Conservation (phyloP, 2,113 vertebrate species). For the Anoplopoma fimbria region DNA sequence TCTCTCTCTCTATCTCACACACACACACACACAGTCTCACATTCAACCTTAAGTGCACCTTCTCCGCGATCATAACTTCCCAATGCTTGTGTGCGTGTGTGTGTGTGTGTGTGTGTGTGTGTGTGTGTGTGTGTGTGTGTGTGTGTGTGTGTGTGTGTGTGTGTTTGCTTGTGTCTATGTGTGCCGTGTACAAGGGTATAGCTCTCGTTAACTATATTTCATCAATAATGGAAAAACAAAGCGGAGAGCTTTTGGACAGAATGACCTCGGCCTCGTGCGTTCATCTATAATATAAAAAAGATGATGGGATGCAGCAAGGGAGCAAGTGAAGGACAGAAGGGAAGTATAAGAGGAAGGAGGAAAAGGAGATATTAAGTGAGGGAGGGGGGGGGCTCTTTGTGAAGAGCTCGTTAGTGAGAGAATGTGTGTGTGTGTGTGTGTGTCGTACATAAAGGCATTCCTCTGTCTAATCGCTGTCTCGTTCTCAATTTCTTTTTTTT, state of each 20-base stretch:
- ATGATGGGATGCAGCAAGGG: not conserved
- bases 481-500: not conserved
- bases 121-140: not conserved
- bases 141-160: not conserved
- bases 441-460: slow-evolving; percentile 36
- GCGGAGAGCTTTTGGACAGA: not conserved
- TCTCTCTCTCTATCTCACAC: no score
- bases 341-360: slow-evolving; percentile 3
- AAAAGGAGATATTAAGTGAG: slow-evolving; percentile 10
- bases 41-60: slow-evolving; percentile 47
- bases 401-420: slow-evolving; percentile 58
- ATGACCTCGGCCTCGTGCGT: not conserved
- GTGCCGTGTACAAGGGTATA: not conserved
- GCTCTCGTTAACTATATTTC: not conserved
- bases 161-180: not conserved
- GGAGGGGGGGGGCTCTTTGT: slow-evolving; percentile 18
- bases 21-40: no score
- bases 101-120: not conserved
- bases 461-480: slow-evolving; percentile 32
- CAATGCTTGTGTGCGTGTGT: not conserved
- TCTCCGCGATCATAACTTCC: slow-evolving; percentile 37
- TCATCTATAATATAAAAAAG: not conserved
- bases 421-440: slow-evolving; percentile 12
- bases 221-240: slow-evolving; percentile 41
- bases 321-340: not conserved